These are phyloP conservation scores for Pristis pectinata DNA, from an alignment of 2,797 vertebrate genomes.

Conservation along the genomic window DNA sequence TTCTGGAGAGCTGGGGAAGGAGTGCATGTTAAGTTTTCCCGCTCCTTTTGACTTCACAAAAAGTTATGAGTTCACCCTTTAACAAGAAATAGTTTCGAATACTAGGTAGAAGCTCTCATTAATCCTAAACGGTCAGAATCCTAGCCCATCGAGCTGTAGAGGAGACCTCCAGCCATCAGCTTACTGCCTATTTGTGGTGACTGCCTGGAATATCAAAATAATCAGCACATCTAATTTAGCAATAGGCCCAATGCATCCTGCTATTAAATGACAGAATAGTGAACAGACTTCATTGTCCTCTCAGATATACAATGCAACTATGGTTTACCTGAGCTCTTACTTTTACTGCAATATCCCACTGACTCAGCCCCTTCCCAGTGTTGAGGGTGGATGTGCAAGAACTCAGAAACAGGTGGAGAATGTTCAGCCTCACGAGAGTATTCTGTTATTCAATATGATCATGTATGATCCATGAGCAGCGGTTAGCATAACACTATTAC, in stretches of 20 bases:
- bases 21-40: background rate
- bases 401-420: no score
- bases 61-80: background rate
- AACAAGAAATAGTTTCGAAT: background rate
- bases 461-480: no score
- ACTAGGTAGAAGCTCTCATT: background rate
- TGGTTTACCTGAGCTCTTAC: no score
- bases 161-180: no score
- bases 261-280: background rate
- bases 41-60: background rate
- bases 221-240: background rate
- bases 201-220: background rate
- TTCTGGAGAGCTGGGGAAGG: background rate
- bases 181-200: background rate
- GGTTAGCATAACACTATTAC: no score
- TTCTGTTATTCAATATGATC: no score
- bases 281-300: no score
- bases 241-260: background rate
- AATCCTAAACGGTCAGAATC: no score
- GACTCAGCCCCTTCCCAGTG: background rate
- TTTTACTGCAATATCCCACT: background rate
- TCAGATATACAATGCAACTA: no score
- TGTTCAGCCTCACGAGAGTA: no score
- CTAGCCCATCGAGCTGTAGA: no score
- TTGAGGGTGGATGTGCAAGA: background rate